A percentile compares a stretch with the other conserved stretches of the same genome.
Evolutionary conservation across 2,113 vertebrate species (phyloP).

Genomic region (Myanophis thanlyinensis): DNA sequence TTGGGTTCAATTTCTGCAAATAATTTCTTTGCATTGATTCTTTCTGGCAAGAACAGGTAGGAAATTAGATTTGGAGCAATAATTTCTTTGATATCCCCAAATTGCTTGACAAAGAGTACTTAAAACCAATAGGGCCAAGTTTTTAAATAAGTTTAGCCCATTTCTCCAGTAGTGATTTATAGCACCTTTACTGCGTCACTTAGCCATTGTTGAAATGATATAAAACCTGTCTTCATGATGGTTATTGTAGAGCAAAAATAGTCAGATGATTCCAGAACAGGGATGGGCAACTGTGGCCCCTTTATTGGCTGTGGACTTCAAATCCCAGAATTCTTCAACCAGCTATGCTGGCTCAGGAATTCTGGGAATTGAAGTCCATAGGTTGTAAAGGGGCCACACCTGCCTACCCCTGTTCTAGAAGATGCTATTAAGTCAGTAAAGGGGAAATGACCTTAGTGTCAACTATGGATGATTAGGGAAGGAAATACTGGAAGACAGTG

Average conservation of each 20-base stretch:
- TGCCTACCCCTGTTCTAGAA: no score
- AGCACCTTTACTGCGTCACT: background rate
- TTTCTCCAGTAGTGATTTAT: background rate
- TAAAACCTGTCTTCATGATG: background rate
- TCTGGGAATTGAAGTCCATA: no score
- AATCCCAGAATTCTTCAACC: no score
- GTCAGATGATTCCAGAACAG: background rate
- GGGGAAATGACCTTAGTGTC: background rate
- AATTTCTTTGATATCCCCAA: background rate
- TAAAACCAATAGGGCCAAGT: background rate
- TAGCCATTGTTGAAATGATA: background rate
- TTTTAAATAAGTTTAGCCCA: background rate
- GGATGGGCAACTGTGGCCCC: no score
- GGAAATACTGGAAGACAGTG: background rate
- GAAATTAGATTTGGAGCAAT: background rate
- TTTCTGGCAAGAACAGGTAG: background rate
- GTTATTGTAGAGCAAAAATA: background rate
- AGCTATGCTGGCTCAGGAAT: no score
- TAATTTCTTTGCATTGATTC: background rate
- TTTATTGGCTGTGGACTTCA: no score
- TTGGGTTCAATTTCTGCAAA: background rate
- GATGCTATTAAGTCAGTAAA: background rate
- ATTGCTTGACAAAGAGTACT: background rate
- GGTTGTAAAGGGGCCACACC: no score
- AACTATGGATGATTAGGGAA: background rate